Base-by-base conservation (phyloP, 92 coral and sea anemone species). In the Actinostola sp. region DNA sequence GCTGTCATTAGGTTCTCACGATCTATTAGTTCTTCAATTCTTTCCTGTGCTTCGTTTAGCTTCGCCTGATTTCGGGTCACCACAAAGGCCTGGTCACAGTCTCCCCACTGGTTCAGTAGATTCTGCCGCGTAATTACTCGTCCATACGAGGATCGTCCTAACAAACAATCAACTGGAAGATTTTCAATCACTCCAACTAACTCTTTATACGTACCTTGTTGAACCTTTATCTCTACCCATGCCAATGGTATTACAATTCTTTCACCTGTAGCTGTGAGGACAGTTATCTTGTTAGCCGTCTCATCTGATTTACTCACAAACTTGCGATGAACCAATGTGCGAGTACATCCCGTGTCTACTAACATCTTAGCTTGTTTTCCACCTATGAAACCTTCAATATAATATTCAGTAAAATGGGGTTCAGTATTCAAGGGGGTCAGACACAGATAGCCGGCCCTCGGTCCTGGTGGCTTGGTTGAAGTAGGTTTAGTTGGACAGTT, bases 71-170 rank as follows among this genome's bases (percentile, higher is more conserved):
- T 56, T 20, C 86, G 49, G 20, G 86, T 78, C 25, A 35, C 45
- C 20, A 67, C 76, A 44, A 78, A 68, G 17, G 76, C 83, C 15
- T 67, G 57, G 24, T 35, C 36, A 24, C 23, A 12, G 23, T 10
- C 61, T 15, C 30, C 75, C 75, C 75, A 68, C 12, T 68, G 62
- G 12, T 51, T 26, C 1, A 68, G 46, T 12, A 76, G 24, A 69
- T 76, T 48, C n/a, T 82, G 30, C 23, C 30, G 17, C 13, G 71
- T 53, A 13, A 73, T 31, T 7, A 68, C 29, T 34, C 38, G 39
- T 1, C 80, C 81, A 67, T 73, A 73, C n/a, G 80, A 75, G 5
- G 87, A 81, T 14, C 87, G 67, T 23, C 87, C 82, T 21, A 81
- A 35, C 23, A 81, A 41, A 67, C 75, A 81, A 66, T 74, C 87